phyloP scores from a whole-genome alignment of 2,888 invertebrate genomes.

The Lordiphosa fenestrarum region DNA sequence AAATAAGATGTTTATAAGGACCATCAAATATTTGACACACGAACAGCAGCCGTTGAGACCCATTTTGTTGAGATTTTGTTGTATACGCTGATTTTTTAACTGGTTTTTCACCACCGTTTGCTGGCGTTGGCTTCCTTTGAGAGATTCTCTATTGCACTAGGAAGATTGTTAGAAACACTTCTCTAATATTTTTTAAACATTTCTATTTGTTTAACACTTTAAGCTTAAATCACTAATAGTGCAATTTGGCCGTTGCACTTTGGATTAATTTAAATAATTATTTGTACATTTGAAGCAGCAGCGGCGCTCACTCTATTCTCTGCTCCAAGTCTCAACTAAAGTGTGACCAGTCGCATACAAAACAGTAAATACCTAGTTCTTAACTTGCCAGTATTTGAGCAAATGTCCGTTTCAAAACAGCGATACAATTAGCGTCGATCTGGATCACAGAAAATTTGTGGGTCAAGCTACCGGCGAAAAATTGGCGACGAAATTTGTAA shows the following conservation, averaged over 20 bases:
- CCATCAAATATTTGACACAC: conserved; percentile 79
- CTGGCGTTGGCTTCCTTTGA: conserved; percentile 45
- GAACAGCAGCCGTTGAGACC: conserved; percentile 79
- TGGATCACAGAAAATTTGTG: too few relatives aligned
- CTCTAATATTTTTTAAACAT: conserved; percentile 4
- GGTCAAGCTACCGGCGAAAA: too few relatives aligned
- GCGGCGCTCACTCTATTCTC: conserved; percentile 42
- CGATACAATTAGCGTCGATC: too few relatives aligned
- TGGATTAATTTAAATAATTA: conserved; percentile 51
- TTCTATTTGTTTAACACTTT: conserved; percentile 19
- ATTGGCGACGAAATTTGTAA: too few relatives aligned
- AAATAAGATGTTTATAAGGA: conserved; percentile 79
- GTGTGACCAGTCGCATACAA: conserved; percentile 29
- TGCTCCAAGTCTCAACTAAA: background rate
- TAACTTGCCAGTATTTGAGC: background rate
- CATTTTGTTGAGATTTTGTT: conserved; percentile 65
- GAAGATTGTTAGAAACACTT: conserved; percentile 12
- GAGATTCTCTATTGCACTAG: conserved; percentile 2
- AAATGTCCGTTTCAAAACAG: background rate
- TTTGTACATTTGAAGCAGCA: conserved; percentile 48
- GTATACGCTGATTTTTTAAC: conserved; percentile 14
- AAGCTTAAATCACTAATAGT: conserved; percentile 31
- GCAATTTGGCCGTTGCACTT: conserved; percentile 52
- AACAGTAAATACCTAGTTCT: background rate
- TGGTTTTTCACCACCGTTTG: conserved; percentile 29